Evolutionary conservation across 2,888 invertebrate species (phyloP).

Genomic region (Ptycholaimellus sp.): DNA sequence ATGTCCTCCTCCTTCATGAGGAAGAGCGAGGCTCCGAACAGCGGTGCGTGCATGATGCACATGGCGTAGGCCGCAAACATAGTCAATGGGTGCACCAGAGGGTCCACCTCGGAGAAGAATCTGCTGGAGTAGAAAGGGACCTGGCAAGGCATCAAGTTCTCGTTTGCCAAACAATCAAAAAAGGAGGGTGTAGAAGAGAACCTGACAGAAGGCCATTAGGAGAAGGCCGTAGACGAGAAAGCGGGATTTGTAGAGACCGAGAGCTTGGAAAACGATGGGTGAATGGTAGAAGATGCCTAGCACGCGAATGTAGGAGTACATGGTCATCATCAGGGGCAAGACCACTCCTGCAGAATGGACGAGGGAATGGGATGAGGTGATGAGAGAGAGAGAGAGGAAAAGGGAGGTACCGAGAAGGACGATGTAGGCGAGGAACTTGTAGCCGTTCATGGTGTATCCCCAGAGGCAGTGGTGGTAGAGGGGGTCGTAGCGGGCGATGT

Average conservation of each 20-base stretch:
- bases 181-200: constrained; percentile 21
- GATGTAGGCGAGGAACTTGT: constrained; percentile 23
- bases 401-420: constrained; percentile 18
- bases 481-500: constrained; percentile 21
- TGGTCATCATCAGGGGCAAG: constrained; percentile 16
- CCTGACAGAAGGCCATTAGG: constrained; percentile 17
- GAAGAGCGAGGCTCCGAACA: constrained; percentile 20
- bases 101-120: too few species aligned
- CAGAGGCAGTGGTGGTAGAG: constrained; percentile 17
- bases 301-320: constrained; percentile 22
- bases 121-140: constrained; percentile 1
- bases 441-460: constrained; percentile 16
- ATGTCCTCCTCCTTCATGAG: constrained; percentile 26
- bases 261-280: constrained; percentile 23
- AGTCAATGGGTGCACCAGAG: constrained; percentile 5
- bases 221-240: constrained; percentile 22
- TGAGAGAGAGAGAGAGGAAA: too few species aligned
- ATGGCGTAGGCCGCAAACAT: constrained; percentile 15
- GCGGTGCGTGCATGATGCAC: background rate
- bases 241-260: constrained; percentile 22
- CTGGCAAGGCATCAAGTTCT: constrained; percentile 12
- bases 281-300: constrained; percentile 23
- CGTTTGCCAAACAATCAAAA: too few species aligned
- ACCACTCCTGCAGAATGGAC: too few species aligned
- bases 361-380: too few species aligned